A percentile compares a stretch with the other conserved stretches of the same genome.
phyloP scores from a whole-genome alignment of 2,797 vertebrate species.

The Cyprinodon diabolis region DNA sequence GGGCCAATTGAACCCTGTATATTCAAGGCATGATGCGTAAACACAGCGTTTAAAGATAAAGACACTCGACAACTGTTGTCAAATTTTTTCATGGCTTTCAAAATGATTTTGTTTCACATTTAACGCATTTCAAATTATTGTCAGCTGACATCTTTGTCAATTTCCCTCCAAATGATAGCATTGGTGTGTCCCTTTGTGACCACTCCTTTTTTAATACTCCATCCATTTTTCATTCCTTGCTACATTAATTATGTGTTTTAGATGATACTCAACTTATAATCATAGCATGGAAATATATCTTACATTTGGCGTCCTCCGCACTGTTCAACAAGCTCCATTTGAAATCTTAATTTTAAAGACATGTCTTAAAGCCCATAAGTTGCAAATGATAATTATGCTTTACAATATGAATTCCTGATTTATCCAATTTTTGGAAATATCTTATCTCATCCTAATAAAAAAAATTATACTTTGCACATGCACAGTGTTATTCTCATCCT shows the following conservation, averaged over 20 bases:
- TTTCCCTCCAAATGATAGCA: conserved; percentile 23
- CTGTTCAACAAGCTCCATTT: conserved; percentile 63
- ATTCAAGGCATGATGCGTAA: conserved; percentile 14
- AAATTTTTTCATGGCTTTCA: conserved; percentile 10
- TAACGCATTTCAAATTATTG: conserved; percentile 16
- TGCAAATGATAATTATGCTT: conserved; percentile 74
- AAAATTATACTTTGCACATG: not conserved
- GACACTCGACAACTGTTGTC: not conserved
- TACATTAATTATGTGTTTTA: conserved; percentile 77
- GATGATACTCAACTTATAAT: conserved; percentile 80
- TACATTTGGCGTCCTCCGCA: conserved; percentile 77
- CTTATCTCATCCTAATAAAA: not conserved
- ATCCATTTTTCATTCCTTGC: conserved; percentile 47
- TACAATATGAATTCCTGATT: conserved; percentile 53
- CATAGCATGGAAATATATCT: conserved; percentile 82
- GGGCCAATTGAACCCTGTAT: conserved; percentile 32
- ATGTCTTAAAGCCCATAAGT: conserved; percentile 76
- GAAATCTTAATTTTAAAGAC: conserved; percentile 77
- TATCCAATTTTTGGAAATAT: not conserved
- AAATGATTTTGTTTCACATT: conserved; percentile 8
- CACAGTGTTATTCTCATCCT: not conserved
- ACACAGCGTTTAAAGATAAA: conserved; percentile 7
- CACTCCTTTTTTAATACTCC: conserved; percentile 52
- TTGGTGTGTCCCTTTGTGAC: conserved; percentile 30
- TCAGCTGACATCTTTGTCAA: conserved; percentile 17